Evolutionary conservation across 2,888 invertebrate genomes (phyloP), one percentile per base, ranked within the genome.

Genomic region (Molorchus minor): DNA sequence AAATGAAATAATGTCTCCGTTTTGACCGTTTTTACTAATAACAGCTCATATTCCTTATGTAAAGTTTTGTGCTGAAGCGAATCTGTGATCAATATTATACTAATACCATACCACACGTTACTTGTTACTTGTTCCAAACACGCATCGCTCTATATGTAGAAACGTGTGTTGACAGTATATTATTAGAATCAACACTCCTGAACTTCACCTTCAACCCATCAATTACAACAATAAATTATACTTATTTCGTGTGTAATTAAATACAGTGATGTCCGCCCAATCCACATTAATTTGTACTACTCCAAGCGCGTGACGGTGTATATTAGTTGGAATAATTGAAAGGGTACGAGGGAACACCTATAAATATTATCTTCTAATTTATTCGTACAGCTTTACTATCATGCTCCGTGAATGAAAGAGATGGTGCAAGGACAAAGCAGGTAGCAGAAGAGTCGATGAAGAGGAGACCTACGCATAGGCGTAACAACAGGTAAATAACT

Each of bases 351-450:
- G 19, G 25, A 29, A 30, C 8, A 12, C 40, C 52, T 19, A 52
- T 52, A 52, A 52, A 52, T 52, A 52, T 16, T 30, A 38, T 38
- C 38, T 49, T 33, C 29, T 38, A 49, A 49, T 52, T 52, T 52
- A 41, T 29, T 52, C 17, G 52, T 19, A 41, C 52, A 30, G 15
- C 41, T 25, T 30, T 41, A 36, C 52, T 52, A 49, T 49, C 38
- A 17, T 52, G 30, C 30, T 52, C 40, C 30, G 52, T 52, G 52
- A 52, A 52, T 41, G 52, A 36, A 52, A 7, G 33, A 46, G 35
- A 19, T 33, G 19, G n/a, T 3, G 52, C 38, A 8, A 41, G 17
- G 21, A 41, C 8, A 15, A 41, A 41, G 17, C 52, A 52, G 52
- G 52, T 52, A 52, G 41, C 52, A 19, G 15, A 16, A 49, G 38